Evolutionary conservation across 2,113 vertebrate genomes (phyloP), one percentile per base, ranked within the genome.

Genomic region (Cyprinodon tularosa): DNA sequence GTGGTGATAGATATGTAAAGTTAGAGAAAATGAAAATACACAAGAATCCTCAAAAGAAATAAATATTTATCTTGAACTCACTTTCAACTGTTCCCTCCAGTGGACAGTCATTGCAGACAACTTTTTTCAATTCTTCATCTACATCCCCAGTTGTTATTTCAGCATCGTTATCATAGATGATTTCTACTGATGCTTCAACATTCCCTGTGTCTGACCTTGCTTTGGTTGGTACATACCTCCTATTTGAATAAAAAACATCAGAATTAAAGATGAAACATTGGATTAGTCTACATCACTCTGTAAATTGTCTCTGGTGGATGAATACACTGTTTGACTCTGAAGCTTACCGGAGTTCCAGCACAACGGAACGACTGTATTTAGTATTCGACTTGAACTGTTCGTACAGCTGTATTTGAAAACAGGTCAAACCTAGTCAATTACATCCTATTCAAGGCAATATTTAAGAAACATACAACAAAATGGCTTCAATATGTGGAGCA

Each of bases 301-400:
- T 17, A 64, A 12, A 2, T 17, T 9, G 39, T 60, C 71, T 36
- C 14, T 42, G 74, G 15, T 20, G n/a, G 38, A 68, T 3, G 15
- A 63, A 4, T 12, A 47, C 0, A 40, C 2, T 22, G 53, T 2
- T 13, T 29, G 14, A 59, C 13, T n/a, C 9, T 42, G 3, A 13
- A 4, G 78, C 89, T 83, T 75, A 93, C 93, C 0, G 0, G 39
- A 94, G 36, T 57, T 84, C 0, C 63, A 84, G 40, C 45, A 94
- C 88, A 45, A 0, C 66, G 29, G 81, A 77, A 0, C 0, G 0
- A 45, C 12, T 0, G 62, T 71, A 88, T 62, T 1, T 4, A 0
- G 0, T 0, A 0, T 0, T 0, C 0, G 0, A 0, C 0, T 0
- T 0, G 5, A 83, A 85, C 22, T 0, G 0, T 0, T 0, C 0